Conservation (phyloP, 2,113 vertebrate species). For the Peromyscus polionotus region DNA sequence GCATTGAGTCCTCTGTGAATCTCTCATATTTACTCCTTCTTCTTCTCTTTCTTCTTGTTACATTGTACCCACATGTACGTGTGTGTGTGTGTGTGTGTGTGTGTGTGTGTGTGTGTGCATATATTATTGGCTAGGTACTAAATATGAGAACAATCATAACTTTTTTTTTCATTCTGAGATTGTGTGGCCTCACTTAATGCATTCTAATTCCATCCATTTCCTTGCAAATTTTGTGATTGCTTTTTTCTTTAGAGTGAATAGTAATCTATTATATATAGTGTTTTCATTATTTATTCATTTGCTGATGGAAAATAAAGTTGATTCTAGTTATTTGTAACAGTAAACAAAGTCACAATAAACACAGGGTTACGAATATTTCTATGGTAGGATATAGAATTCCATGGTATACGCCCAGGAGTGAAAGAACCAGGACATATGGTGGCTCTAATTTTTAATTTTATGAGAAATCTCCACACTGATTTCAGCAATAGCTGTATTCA, state of each 20-base stretch:
- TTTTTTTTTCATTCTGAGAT: neutral
- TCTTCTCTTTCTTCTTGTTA: too few species aligned
- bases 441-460: neutral
- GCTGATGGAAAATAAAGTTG: neutral
- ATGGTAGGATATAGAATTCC: neutral
- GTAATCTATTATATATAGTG: neutral
- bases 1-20: too few species aligned
- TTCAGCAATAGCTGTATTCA: neutral
- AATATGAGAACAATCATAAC: neutral
- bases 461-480: neutral
- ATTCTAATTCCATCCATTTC: neutral
- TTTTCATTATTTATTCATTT: neutral
- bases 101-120: neutral
- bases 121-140: neutral
- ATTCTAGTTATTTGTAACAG: neutral
- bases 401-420: neutral
- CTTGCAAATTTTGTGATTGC: neutral
- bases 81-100: neutral
- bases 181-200: neutral
- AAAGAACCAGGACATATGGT: neutral
- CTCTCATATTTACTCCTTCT: too few species aligned
- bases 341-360: neutral
- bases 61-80: neutral
- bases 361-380: neutral
- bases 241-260: neutral